A percentile compares a stretch with the other conserved stretches of the same genome.
phyloP scores from a whole-genome alignment of 2,888 invertebrate genomes.

The Lithophane socia region DNA sequence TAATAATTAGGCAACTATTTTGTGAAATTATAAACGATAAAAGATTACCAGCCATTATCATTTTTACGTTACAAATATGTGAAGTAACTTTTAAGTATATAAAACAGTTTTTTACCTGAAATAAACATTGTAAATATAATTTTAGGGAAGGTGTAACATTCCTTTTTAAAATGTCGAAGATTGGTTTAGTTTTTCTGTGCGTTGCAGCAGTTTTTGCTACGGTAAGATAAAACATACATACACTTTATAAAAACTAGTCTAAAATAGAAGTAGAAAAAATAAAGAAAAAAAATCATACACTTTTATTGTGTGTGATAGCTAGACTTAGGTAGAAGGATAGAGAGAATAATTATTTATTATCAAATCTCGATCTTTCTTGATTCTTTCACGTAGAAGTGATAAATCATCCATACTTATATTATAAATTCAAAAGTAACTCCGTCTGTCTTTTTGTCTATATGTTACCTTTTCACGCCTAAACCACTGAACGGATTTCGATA shows the following conservation, averaged over 20 bases:
- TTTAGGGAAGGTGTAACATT: conserved; percentile 48
- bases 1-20: conserved; percentile 34
- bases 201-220: conserved; percentile 34
- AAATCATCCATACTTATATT: not conserved
- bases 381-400: conserved; percentile 21
- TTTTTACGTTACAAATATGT: conserved; percentile 38
- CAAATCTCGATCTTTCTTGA: not conserved
- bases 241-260: not conserved
- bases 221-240: conserved; percentile 49
- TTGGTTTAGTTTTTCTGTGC: conserved; percentile 41
- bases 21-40: conserved; percentile 45
- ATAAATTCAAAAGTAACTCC: no score
- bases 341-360: not conserved
- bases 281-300: no score
- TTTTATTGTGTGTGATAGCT: not conserved
- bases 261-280: not conserved
- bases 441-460: no score
- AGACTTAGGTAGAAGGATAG: no score
- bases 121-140: conserved; percentile 63
- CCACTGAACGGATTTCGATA: no score
- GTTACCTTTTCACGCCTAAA: no score
- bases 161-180: conserved; percentile 50
- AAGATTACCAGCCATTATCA: conserved; percentile 39
- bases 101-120: conserved; percentile 51
- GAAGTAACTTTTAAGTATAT: conserved; percentile 64